Evolutionary conservation across 2,797 vertebrate genomes (phyloP).

Genomic region (Gambusia yucatana): DNA sequence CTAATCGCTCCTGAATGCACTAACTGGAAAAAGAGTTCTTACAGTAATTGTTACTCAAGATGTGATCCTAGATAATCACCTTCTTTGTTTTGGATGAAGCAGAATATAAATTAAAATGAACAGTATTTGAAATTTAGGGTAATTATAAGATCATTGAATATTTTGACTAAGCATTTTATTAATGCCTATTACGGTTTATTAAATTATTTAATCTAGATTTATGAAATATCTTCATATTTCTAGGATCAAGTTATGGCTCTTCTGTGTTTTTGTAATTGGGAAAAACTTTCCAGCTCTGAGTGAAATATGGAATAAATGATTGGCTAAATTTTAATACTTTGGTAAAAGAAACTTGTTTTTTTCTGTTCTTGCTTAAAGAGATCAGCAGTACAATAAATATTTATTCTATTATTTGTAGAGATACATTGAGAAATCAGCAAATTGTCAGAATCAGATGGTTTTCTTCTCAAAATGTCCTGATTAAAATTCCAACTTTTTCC

Average conservation of each 20-base stretch:
- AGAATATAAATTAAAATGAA: neutral
- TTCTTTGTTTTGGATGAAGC: neutral
- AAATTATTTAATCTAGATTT: neutral
- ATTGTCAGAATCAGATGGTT: neutral
- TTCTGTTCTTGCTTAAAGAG: neutral
- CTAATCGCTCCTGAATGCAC: conserved; percentile 21
- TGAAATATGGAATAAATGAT: neutral
- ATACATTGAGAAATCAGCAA: neutral
- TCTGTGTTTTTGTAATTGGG: neutral
- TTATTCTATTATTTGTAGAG: neutral
- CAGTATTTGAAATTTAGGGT: neutral
- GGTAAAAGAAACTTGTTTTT: neutral
- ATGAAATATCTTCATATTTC: neutral
- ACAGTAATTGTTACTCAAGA: neutral
- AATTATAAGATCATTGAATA: neutral
- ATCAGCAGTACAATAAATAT: neutral
- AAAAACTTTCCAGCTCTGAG: neutral
- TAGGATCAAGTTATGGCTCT: neutral
- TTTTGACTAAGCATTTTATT: too few species aligned
- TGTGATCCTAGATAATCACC: neutral
- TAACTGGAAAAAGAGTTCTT: neutral
- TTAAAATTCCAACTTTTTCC: neutral
- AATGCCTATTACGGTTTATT: neutral
- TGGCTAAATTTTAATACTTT: neutral
- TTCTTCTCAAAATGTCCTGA: neutral